Percentiles rank a stretch among this genome's conserved stretches.
These are phyloP conservation scores for Rhagophthalmus giganteus DNA, from an alignment of 2,888 invertebrate genomes.

Conservation along the genomic window DNA sequence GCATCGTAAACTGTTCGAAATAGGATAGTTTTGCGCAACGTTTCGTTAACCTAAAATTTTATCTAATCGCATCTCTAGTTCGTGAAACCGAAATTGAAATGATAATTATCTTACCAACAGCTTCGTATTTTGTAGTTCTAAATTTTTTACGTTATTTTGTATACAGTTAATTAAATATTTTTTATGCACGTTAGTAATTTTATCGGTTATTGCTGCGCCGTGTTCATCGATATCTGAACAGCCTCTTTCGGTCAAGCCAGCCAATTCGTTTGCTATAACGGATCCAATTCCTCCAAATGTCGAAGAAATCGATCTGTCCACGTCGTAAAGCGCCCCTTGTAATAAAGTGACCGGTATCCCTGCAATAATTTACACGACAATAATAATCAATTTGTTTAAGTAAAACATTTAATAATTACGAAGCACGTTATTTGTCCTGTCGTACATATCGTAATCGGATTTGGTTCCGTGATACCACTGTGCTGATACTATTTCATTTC, in stretches of 20 bases:
- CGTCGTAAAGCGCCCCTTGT: slow-evolving; percentile 83
- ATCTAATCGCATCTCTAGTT: too few species aligned
- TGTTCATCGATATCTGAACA: not conserved
- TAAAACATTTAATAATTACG: slow-evolving; percentile 1
- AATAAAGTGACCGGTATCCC: slow-evolving; percentile 58
- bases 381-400: not conserved
- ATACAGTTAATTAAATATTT: not conserved
- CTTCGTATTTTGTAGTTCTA: not conserved
- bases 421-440: slow-evolving; percentile 1
- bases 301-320: slow-evolving; percentile 81
- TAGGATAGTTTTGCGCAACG: not conserved
- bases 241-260: slow-evolving; percentile 62
- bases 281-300: slow-evolving; percentile 85
- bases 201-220: too few species aligned
- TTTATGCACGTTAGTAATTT: too few species aligned
- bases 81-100: too few species aligned
- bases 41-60: not conserved
- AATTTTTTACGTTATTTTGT: not conserved
- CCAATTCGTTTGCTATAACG: slow-evolving; percentile 85
- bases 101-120: not conserved
- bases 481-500: not conserved
- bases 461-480: slow-evolving; percentile 3
- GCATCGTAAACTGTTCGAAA: not conserved
- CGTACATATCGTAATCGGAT: slow-evolving; percentile 2
- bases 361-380: too few species aligned